Conservation (phyloP, 2,888 invertebrate genomes). For the Allolobophora icterica region DNA sequence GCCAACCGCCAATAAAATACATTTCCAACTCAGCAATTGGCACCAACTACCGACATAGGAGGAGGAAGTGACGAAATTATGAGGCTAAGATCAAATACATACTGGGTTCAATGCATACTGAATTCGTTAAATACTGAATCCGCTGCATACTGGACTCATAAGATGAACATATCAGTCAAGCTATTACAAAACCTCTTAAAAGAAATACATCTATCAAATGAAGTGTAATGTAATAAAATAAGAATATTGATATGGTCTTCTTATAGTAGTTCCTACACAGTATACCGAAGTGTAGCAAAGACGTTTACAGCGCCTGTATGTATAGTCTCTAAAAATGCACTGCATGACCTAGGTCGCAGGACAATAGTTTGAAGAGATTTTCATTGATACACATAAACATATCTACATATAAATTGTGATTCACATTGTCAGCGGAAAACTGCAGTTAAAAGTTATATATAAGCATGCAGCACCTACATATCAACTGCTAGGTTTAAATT, state of each 20-base stretch:
- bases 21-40: constrained; percentile 2
- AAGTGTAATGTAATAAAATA: background rate
- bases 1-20: background rate
- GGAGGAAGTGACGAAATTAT: background rate
- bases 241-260: background rate
- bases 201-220: background rate
- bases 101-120: background rate
- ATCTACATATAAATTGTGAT: background rate
- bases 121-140: too few species aligned
- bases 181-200: background rate
- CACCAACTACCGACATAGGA: background rate
- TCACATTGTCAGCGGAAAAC: background rate
- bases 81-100: background rate
- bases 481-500: background rate
- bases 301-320: background rate
- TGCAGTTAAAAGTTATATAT: background rate
- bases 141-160: background rate
- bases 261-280: too few species aligned
- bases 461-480: background rate
- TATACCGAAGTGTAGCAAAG: background rate
- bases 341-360: background rate
- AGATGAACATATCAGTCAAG: background rate
- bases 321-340: background rate
- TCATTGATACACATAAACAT: background rate
- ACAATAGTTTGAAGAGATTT: background rate